Evolutionary conservation across 2,888 invertebrate genomes (phyloP).

Genomic region (Orchesella flavescens): DNA sequence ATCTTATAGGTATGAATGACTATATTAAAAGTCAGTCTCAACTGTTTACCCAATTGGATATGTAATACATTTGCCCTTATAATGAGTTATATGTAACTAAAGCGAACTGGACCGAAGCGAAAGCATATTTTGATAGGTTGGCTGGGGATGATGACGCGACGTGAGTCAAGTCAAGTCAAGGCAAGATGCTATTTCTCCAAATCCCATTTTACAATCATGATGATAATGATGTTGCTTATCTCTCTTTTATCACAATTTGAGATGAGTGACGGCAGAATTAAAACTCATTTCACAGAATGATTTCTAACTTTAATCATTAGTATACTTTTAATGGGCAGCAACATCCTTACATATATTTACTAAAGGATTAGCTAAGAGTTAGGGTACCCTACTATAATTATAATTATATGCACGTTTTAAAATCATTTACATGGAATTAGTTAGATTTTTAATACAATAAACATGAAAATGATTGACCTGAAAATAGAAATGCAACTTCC

Average conservation of each 20-base stretch:
- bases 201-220: slow-evolving; percentile 4
- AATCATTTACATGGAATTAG: neutral
- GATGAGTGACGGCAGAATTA: slow-evolving; percentile 56
- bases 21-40: no score
- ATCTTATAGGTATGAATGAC: no score
- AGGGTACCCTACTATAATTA: no score
- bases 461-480: neutral
- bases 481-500: no score
- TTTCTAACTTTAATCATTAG: slow-evolving; percentile 34
- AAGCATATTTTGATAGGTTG: slow-evolving; percentile 36
- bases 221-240: slow-evolving; percentile 45
- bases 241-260: slow-evolving; percentile 41
- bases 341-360: neutral
- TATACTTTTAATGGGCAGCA: slow-evolving; percentile 22
- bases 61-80: no score
- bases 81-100: neutral
- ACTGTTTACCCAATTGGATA: no score
- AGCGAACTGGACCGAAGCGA: slow-evolving; percentile 51
- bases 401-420: neutral
- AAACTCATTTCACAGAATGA: slow-evolving; percentile 28
- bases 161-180: slow-evolving; percentile 24
- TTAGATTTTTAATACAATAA: neutral
- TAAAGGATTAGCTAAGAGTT: no score
- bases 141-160: slow-evolving; percentile 31
- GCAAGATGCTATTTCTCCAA: neutral